A percentile compares a stretch with the other conserved stretches of the same genome.
phyloP scores from a whole-genome alignment of 2,113 vertebrate genomes.

The Reinhardtius hippoglossoides region DNA sequence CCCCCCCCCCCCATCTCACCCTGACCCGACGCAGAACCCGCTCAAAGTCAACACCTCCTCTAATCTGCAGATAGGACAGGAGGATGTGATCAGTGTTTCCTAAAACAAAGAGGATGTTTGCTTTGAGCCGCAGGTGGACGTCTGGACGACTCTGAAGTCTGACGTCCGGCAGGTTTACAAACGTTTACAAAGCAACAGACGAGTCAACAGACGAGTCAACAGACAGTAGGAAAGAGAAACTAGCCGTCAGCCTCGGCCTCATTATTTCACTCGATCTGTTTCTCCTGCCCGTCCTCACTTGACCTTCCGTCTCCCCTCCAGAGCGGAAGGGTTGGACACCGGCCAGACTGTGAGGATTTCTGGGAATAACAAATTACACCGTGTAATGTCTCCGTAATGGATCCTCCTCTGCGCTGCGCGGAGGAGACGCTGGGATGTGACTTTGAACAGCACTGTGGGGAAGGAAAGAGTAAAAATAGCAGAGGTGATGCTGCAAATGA shows the following conservation, averaged over 20 bases:
- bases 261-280: not conserved
- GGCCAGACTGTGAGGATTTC: conserved; percentile 39
- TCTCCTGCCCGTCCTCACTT: conserved; percentile 14
- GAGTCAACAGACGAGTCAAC: too few relatives aligned
- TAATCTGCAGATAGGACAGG: not conserved
- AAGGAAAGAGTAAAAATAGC: conserved; percentile 40
- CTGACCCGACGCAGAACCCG: too few relatives aligned
- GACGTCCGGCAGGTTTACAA: too few relatives aligned
- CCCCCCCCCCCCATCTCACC: too few relatives aligned
- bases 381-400: conserved; percentile 63
- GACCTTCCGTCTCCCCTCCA: conserved; percentile 18
- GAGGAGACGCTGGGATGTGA: conserved; percentile 34
- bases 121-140: conserved; percentile 5
- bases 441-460: conserved; percentile 47
- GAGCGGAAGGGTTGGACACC: conserved; percentile 35
- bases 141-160: too few relatives aligned
- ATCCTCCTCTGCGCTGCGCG: conserved; percentile 12
- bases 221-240: too few relatives aligned
- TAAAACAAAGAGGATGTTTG: too few relatives aligned
- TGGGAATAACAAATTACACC: conserved; percentile 62
- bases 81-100: not conserved
- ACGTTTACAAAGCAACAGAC: too few relatives aligned
- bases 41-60: not conserved
- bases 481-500: conserved; percentile 22
- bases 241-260: too few relatives aligned